Evolutionary conservation across 2,888 invertebrate species (phyloP).

Genomic region (Xestia ashworthii): DNA sequence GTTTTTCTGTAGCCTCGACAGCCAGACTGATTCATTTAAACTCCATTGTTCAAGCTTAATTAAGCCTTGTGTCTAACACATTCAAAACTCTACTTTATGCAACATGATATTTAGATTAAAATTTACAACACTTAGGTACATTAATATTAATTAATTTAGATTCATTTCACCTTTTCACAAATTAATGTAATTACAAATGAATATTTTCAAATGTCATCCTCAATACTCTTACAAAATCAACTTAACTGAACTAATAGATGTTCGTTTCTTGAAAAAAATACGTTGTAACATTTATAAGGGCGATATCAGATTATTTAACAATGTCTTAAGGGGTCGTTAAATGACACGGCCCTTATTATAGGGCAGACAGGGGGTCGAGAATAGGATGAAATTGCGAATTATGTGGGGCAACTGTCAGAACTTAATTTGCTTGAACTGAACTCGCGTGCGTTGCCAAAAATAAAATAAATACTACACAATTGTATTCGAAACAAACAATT

Average conservation of each 20-base stretch:
- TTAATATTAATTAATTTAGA: slow-evolving; percentile 34
- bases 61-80: slow-evolving; percentile 12
- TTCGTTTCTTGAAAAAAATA: slow-evolving; percentile 5
- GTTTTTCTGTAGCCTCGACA: slow-evolving; percentile 36
- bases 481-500: slow-evolving; percentile 23
- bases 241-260: not conserved
- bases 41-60: slow-evolving; percentile 39
- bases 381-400: slow-evolving; percentile 34
- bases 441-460: slow-evolving; percentile 25
- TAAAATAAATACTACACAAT: not conserved
- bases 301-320: slow-evolving; percentile 68
- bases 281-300: slow-evolving; percentile 24
- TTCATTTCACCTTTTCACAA: slow-evolving; percentile 5
- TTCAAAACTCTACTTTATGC: slow-evolving; percentile 27
- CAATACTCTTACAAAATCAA: slow-evolving; percentile 3
- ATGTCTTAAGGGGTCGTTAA: slow-evolving; percentile 70
- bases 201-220: slow-evolving; percentile 1
- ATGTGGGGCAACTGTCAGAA: slow-evolving; percentile 44
- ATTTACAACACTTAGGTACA: not conserved
- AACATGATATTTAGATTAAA: not conserved
- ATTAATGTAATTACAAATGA: slow-evolving; percentile 13
- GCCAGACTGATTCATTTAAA: slow-evolving; percentile 43
- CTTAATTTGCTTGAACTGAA: slow-evolving; percentile 13
- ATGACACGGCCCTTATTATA: slow-evolving; percentile 51
- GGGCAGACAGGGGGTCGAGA: slow-evolving; percentile 57